A percentile compares a stretch with the other conserved stretches of the same genome.
Conservation (phyloP, 2,113 vertebrate species). For the Polyodon spathula region DNA sequence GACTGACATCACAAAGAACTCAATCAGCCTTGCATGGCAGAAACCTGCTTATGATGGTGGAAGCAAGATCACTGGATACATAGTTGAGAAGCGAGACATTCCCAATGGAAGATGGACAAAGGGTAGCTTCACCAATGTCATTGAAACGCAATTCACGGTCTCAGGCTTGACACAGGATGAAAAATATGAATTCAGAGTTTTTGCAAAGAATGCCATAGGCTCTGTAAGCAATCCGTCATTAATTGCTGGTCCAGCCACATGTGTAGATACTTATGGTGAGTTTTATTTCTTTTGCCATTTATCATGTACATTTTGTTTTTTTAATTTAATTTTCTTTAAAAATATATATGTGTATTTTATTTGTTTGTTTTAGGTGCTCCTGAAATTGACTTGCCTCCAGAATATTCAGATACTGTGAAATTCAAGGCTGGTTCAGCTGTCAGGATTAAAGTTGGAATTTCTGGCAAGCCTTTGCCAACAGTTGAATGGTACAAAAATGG, state of each 20-base stretch:
- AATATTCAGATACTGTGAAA: conserved; percentile 90
- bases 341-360: neutral
- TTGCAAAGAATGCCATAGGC: conserved; percentile 83
- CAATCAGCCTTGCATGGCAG: conserved; percentile 77
- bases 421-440: conserved; percentile 81
- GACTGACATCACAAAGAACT: conserved; percentile 84
- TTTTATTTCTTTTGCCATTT: conserved; percentile 11
- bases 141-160: conserved; percentile 78
- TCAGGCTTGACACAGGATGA: conserved; percentile 82
- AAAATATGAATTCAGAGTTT: conserved; percentile 90
- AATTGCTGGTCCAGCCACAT: conserved; percentile 79
- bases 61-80: conserved; percentile 92
- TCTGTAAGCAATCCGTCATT: conserved; percentile 91
- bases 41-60: conserved; percentile 91
- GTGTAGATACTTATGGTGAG: conserved; percentile 86
- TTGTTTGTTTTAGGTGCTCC: conserved; percentile 72
- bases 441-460: conserved; percentile 80
- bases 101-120: conserved; percentile 87
- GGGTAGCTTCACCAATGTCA: conserved; percentile 91
- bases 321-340: neutral
- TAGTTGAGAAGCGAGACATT: conserved; percentile 82
- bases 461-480: conserved; percentile 78
- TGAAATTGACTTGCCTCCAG: conserved; percentile 86
- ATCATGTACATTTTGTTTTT: neutral
- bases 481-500: conserved; percentile 89